Base-by-base conservation (phyloP, 2,888 invertebrate genomes). In the Actias luna region DNA sequence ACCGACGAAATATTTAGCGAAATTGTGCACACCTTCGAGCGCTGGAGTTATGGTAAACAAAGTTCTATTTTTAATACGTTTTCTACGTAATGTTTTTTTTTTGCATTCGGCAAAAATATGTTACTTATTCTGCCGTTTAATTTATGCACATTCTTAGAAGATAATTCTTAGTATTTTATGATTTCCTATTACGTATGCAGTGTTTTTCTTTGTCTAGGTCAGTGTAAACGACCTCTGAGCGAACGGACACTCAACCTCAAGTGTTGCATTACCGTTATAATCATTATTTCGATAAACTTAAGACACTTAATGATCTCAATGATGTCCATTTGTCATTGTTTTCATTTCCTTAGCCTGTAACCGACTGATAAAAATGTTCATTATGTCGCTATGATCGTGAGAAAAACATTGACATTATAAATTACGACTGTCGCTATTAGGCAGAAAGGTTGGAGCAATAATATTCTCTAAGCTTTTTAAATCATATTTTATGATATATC, bases 201-300 rank as follows among this genome's bases (percentile, higher is more conserved):
- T 50, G 16, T 61, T 70, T 74, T 77, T 74, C 82, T 83, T 85
- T 84, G 83, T 85, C 74, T 58, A 70, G 60, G 68, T 69, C 68
- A 76, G 81, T 82, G 75, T 84, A 80, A 79, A 78, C 78, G 85
- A 86, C 86, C 86, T 79, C 67, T 65, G 46, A 18, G 62, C 65
- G 61, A 67, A 73, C 75, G 82, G 83, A 65, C 81, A 83, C 64
- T 83, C 79, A 85, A 83, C 84, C 71, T 75, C n/a, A 69, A 64
- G 71, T 69, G 67, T 70, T 69, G 67, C 68, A 25, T 36, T 75
- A 75, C 86, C 85, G 86, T 85, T 87, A 84, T 69, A 66, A 72
- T 77, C 66, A 73, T 77, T 71, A 71, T 76, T 76, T 76, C 72
- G 73, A 70, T 69, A 73, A 59, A 60, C 35, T 61, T 29, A 57